A percentile compares a stretch with the other conserved stretches of the same genome.
phyloP scores from a whole-genome alignment of 2,113 vertebrate species.

The Clarias gariepinus region DNA sequence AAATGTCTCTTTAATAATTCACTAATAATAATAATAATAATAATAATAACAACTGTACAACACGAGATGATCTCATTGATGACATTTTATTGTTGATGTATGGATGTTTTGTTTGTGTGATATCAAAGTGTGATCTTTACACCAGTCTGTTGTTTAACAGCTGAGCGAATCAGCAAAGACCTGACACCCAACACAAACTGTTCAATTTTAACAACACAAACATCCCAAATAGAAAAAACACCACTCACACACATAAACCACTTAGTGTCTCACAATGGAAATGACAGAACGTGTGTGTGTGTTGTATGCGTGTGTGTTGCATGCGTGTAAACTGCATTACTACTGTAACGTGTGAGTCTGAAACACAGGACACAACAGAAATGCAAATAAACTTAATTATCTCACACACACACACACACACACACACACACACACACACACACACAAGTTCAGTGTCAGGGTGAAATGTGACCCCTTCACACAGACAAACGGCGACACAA shows the following conservation, averaged over 20 bases:
- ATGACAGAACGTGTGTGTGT: constrained; percentile 19
- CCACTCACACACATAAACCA: constrained; percentile 14
- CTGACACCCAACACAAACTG: constrained; percentile 12
- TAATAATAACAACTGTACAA: background rate
- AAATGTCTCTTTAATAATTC: background rate
- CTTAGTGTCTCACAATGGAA: constrained; percentile 45
- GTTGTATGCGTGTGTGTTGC: background rate
- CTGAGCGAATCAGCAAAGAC: background rate
- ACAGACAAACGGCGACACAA: constrained; percentile 55
- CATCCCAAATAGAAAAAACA: constrained; percentile 30
- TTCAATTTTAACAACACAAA: constrained; percentile 35
- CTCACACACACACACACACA: constrained; percentile 42
- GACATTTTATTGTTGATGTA: constrained; percentile 48
- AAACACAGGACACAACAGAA: constrained; percentile 23
- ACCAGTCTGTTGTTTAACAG: constrained; percentile 3
- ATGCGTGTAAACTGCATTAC: constrained; percentile 33
- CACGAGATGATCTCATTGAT: background rate
- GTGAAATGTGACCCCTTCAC: constrained; percentile 30
- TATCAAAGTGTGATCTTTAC: constrained; percentile 29
- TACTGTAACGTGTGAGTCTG: constrained; percentile 59
- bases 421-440: constrained; percentile 61
- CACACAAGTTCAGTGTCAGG: constrained; percentile 57
- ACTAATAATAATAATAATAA: background rate
- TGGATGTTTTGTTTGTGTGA: constrained; percentile 32
- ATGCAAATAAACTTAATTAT: background rate